Conservation (phyloP, 2,113 vertebrate genomes). For the mouse (Mus musculus) region GRCm39 chrX:18386501-18387000, state of each 20-base stretch:
- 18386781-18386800: not conserved
- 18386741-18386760: not conserved
- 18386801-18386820: conserved; percentile 35
- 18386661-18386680: not conserved
- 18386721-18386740: not conserved
- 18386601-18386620: conserved; percentile 30
- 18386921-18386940: conserved; percentile 72
- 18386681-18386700: not conserved
- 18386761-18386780: conserved; percentile 38
- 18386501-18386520: not conserved
- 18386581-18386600: not conserved
- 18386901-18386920: not conserved
- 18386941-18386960: conserved; percentile 60
- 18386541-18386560: not conserved
- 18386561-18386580: not conserved
- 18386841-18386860: not conserved
- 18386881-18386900: not conserved
- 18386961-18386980: conserved; percentile 64
- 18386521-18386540: not conserved
- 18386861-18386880: not conserved
- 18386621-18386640: not conserved
- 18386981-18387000: conserved; percentile 73
- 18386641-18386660: not conserved
- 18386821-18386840: not conserved
- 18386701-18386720: not conserved